Evolutionary conservation across 2,113 vertebrate genomes (phyloP).

Genomic region (Periophthalmus modestus): DNA sequence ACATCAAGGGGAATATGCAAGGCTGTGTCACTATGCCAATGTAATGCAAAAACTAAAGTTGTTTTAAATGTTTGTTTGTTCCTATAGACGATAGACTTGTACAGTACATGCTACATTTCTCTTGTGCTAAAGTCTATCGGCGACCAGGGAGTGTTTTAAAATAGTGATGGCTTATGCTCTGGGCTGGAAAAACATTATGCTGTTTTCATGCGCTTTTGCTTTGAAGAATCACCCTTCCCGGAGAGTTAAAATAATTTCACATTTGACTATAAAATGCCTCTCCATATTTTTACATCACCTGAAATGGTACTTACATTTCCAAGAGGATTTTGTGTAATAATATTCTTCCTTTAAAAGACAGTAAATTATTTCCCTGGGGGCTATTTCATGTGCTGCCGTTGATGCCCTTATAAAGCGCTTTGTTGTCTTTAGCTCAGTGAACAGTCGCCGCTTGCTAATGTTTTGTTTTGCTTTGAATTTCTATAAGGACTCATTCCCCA

Average conservation of each 20-base stretch:
- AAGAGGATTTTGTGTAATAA: slow-evolving; percentile 18
- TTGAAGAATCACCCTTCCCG: neutral
- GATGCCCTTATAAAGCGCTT: slow-evolving; percentile 51
- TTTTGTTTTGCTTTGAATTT: slow-evolving; percentile 47
- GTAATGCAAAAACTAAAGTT: neutral
- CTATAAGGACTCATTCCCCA: slow-evolving; percentile 50
- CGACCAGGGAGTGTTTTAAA: neutral
- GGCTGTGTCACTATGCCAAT: neutral
- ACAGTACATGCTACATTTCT: neutral
- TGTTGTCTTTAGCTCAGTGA: slow-evolving; percentile 47
- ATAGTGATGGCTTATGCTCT: neutral
- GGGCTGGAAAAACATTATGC: neutral
- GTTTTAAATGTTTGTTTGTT: neutral
- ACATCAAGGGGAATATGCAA: neutral
- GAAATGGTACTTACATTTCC: slow-evolving; percentile 28
- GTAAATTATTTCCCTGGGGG: slow-evolving; percentile 45
- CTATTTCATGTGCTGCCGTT: slow-evolving; percentile 28
- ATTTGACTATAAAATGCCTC: slow-evolving; percentile 11
- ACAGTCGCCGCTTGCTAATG: slow-evolving; percentile 25
- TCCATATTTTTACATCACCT: slow-evolving; percentile 22
- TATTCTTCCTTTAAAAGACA: slow-evolving; percentile 41
- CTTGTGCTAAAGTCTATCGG: slow-evolving; percentile 12
- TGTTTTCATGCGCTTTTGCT: neutral
- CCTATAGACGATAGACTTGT: neutral
- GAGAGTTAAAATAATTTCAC: slow-evolving; percentile 1